Evolutionary conservation across 2,113 vertebrate genomes (phyloP).

Genomic region (Oceanodroma tethys): DNA sequence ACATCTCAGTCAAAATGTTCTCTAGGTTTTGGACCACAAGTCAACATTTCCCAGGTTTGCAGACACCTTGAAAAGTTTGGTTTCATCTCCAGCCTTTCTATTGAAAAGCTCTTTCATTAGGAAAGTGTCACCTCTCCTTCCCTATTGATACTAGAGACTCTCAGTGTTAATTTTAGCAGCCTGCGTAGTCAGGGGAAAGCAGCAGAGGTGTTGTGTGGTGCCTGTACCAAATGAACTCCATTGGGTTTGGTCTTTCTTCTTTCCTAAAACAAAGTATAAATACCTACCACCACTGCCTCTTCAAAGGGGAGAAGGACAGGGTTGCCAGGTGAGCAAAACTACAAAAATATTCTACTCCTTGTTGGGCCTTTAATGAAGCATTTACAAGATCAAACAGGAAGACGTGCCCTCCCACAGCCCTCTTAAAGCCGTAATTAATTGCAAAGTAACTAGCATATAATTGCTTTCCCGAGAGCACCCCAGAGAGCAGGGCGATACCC

Average conservation of each 20-base stretch:
- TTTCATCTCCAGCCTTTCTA: neutral
- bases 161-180: neutral
- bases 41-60: neutral
- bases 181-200: neutral
- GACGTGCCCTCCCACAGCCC: constrained; percentile 18
- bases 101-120: neutral
- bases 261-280: neutral
- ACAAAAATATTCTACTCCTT: neutral
- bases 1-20: neutral
- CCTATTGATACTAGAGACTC: neutral
- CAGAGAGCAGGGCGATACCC: constrained; percentile 29
- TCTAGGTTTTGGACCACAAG: neutral
- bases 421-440: constrained; percentile 59
- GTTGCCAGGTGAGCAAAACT: neutral
- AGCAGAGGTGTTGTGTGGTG: neutral
- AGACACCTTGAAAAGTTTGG: neutral
- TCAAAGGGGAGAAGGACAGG: neutral
- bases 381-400: constrained; percentile 38
- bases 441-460: constrained; percentile 43
- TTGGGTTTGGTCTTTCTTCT: neutral
- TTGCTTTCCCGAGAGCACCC: constrained; percentile 52
- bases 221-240: neutral
- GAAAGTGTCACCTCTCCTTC: neutral
- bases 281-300: neutral
- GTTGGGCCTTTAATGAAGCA: constrained; percentile 37